Evolutionary conservation across 2,888 invertebrate species (phyloP), one percentile per base, ranked within the genome.

Genomic region (Cinara cedri): DNA sequence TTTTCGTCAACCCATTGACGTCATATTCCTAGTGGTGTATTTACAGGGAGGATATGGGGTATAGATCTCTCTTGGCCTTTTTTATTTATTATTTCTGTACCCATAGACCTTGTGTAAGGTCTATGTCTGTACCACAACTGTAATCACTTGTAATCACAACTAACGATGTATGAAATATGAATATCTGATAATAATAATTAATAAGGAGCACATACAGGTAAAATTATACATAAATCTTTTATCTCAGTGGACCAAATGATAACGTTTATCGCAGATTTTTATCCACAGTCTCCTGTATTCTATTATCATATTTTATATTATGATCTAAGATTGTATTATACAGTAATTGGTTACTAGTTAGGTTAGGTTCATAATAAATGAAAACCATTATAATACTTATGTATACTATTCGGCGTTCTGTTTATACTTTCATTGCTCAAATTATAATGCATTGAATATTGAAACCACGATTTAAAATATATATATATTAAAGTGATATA

Each of bases 101-200:
- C 1, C 1, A 49, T 16, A 46, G 46, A 46, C 16, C 1, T 16
- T 49, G 4, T 16, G 14, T 49, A 49, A 49, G 6, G 21, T 24
- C 11, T 57, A 57, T 21, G 24, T 24, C 24, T 57, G 24, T 24
- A 24, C 57, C 24, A 24, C 24, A 57, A 57, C 24, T 24, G 24
- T 57, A 21, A 24, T 24, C 1, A 49, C 57, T 24, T 57, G 57
- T 57, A 57, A 57, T 13, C 57, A 57, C 57, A 24, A 57, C 57
- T 13, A 57, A 57, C 57, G 13, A 57, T 57, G 21, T 24, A 57
- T 57, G 57, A 57, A 57, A n/a, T n/a, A n/a, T n/a, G n/a, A n/a
- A n/a, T n/a, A 24, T 57, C 24, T 57, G 57, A 57, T 57, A 57
- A 24, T 57, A 57, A 57, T 57, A 57, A 57, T 24, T 57, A 57